Conservation (phyloP, 2,888 invertebrate species). For the Meloe dianella region DNA sequence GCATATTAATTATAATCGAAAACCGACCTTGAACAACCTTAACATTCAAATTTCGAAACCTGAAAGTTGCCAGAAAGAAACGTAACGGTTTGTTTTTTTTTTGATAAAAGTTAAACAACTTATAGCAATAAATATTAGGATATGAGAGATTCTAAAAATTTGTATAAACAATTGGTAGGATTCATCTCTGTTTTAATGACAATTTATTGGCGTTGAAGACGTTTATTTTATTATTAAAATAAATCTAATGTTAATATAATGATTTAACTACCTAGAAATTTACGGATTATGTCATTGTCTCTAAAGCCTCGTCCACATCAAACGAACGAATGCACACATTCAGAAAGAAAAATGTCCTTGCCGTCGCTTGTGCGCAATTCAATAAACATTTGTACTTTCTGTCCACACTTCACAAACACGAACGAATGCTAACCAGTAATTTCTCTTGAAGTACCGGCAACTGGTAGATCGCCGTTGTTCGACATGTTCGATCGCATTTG, state of each 20-base stretch:
- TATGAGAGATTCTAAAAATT: neutral
- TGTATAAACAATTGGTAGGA: neutral
- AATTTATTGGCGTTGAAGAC: neutral
- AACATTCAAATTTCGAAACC: conserved; percentile 16
- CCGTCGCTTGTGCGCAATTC: no score
- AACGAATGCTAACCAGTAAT: no score
- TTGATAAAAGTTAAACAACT: neutral
- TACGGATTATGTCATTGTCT: neutral
- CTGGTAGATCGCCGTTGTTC: no score
- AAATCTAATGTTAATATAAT: neutral
- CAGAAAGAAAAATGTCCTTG: no score
- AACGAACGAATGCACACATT: no score
- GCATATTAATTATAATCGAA: conserved; percentile 3
- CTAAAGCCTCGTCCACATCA: no score
- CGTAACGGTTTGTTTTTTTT: neutral
- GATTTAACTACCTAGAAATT: neutral
- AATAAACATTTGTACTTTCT: no score
- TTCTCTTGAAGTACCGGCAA: no score
- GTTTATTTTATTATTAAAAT: neutral
- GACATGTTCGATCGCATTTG: no score
- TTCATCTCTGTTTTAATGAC: neutral
- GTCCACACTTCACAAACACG: no score
- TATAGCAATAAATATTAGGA: neutral
- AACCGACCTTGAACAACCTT: conserved; percentile 17
- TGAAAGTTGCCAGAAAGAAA: neutral